Evolutionary conservation across 2,888 invertebrate genomes (phyloP), one percentile per base, ranked within the genome.

Genomic region (Coleophora deauratella): DNA sequence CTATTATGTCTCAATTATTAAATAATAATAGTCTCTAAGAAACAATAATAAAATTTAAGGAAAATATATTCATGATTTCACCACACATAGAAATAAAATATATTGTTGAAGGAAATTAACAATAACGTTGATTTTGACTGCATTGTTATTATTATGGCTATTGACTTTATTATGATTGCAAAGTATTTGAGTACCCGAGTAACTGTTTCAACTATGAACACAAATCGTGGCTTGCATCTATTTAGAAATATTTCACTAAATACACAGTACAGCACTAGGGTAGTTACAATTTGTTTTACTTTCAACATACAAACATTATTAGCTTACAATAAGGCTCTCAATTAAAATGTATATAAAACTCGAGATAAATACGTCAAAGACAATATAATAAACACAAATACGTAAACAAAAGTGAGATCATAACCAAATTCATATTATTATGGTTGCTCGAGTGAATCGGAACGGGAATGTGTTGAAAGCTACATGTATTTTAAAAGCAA

Each of bases 151-250:
- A 72, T 74, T 75, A 76, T 72, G 71, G 71, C 62, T 62, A 70
- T 67, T 66, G 64, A 63, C 62, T 66, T 77, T 79, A 81, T 80
- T 80, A 80, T 80, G 76, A 67, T 72, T 57, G 46, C 61, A 60
- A 60, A 61, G 65, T 62, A 62, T 59, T 56, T 58, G 62, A 59
- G 69, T 69, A 74, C 71, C 75, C 59, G 60, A 74, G 66, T 73
- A 62, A 72, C 74, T 68, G 79, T 72, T 77, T 72, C 68, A 57
- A 66, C 72, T 75, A 71, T 82, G 85, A 82, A 84, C 85, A 85
- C 85, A 85, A 80, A 76, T 74, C 62, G 82, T 81, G 82, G 82
- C 69, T 75, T 68, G 70, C 68, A 66, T 73, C 67, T 71, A 71
- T 58, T 50, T 67, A 57, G 65, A 63, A 61, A 70, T 65, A 65